These are phyloP conservation scores for Asobara japonica DNA, from an alignment of 1,140 invertebrate genomes.

Conservation along the genomic window DNA sequence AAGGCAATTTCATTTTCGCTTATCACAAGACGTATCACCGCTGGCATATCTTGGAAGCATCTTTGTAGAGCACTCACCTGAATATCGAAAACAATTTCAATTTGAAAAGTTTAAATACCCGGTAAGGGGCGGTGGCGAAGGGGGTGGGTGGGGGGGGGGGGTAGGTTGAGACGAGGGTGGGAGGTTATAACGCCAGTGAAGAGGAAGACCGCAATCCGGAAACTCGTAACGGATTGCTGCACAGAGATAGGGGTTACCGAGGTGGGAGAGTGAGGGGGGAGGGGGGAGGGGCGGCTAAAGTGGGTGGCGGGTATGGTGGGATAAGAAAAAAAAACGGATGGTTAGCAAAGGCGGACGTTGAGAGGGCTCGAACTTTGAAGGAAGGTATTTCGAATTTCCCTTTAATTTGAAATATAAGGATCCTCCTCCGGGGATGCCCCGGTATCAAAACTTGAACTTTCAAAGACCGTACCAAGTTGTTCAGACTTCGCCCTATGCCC, in stretches of 20 bases:
- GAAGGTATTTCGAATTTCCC: conserved; percentile 57
- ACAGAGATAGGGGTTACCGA: conserved; percentile 3
- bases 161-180: not conserved
- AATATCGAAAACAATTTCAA: conserved; percentile 61
- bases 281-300: conserved; percentile 23
- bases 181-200: conserved; percentile 26
- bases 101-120: conserved; percentile 59
- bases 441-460: conserved; percentile 42
- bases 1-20: conserved; percentile 1
- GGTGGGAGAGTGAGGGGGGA: conserved; percentile 33
- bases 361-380: conserved; percentile 46
- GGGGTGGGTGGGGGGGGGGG: too few relatives aligned
- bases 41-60: conserved; percentile 13
- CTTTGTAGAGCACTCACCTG: conserved; percentile 48
- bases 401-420: conserved; percentile 60
- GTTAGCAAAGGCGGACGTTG: conserved; percentile 23
- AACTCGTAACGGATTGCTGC: conserved; percentile 22
- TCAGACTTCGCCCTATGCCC: conserved; percentile 32
- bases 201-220: conserved; percentile 33
- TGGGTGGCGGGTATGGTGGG: conserved; percentile 18
- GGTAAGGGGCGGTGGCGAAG: too few relatives aligned
- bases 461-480: conserved; percentile 41
- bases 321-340: conserved; percentile 23
- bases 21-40: conserved; percentile 17
- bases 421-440: conserved; percentile 36